Evolutionary conservation across 1,140 invertebrate genomes (phyloP), one percentile per base, ranked within the genome.

Genomic region (Heliconius congener): DNA sequence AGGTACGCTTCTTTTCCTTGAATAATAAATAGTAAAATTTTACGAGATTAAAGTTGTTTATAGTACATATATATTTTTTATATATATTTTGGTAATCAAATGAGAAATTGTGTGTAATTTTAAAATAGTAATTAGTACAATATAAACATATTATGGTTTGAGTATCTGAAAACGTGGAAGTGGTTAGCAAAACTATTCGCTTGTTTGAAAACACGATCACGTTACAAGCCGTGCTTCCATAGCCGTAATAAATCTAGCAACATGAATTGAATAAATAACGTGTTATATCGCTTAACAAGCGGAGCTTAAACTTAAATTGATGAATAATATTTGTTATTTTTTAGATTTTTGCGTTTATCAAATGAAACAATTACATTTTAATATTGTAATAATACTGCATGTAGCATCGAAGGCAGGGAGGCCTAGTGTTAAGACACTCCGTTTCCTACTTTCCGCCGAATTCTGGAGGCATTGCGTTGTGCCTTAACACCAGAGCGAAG

Each of bases 121-220:
- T 66, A 80, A 50, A 46, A 81, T 78, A 71, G 19, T 77, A 75
- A 27, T 77, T 79, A 27, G 77, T n/a, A 8, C 50, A 73, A 73
- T 27, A 42, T 27, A 42, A 73, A 73, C 34, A 73, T 19, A 46
- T 46, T 46, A 73, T 73, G 39, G 72, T 16, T 27, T 73, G n/a
- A 11, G 23, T 73, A 73, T 73, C 60, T 66, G 11, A 66, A 73
- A 73, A 73, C 71, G 39, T 73, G 39, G n/a, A 46, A 73, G 13
- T 34, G 71, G n/a, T 50, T 46, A 73, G 37, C 19, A 75, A 75
- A 60, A 75, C 55, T 57, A 39, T 55, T 16, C 27, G 8, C 6
- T 75, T 30, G 27, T 60, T 39, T 75, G 55, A 75, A 75, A 66
- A 66, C 60, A 66, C 11, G 23, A 66, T 66, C 60, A 66, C 60